phyloP scores from a whole-genome alignment of 2,113 vertebrate species.

The Dolichallabes microphthalmus region DNA sequence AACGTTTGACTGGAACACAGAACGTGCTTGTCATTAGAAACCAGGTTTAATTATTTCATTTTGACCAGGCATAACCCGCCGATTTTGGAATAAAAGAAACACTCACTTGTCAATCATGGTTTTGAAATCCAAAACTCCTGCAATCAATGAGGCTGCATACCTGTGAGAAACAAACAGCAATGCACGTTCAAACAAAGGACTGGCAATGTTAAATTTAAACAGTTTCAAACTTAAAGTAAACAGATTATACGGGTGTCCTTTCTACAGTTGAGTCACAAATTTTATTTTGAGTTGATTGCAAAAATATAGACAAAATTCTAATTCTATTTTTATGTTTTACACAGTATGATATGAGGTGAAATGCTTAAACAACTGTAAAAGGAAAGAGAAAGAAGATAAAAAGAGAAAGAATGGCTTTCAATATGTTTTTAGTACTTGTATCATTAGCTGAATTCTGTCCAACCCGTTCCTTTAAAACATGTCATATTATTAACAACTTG shows the following conservation, averaged over 20 bases:
- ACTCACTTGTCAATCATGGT: constrained; percentile 96
- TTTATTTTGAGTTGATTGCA: not conserved
- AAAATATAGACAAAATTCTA: not conserved
- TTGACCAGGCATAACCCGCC: not conserved
- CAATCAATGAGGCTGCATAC: constrained; percentile 91
- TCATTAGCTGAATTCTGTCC: no score
- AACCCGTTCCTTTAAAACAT: no score
- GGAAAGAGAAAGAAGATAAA: no score
- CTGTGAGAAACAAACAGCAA: constrained; percentile 62
- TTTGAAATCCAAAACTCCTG: constrained; percentile 95
- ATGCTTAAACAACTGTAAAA: no score
- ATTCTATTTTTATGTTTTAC: no score
- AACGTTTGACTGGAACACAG: constrained; percentile 80
- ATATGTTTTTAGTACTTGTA: no score
- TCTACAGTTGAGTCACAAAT: not conserved
- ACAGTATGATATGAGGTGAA: no score
- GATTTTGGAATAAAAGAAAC: not conserved
- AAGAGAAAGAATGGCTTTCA: no score
- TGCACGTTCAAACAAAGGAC: not conserved
- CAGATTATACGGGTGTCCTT: not conserved
- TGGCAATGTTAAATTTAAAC: not conserved
- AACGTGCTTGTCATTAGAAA: not conserved
- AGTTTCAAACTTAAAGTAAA: not conserved
- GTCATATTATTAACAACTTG: no score
- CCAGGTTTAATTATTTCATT: not conserved